Evolutionary conservation across 2,888 invertebrate genomes (phyloP), one percentile per base, ranked within the genome.

Genomic region (Ennomos fuscantarius): DNA sequence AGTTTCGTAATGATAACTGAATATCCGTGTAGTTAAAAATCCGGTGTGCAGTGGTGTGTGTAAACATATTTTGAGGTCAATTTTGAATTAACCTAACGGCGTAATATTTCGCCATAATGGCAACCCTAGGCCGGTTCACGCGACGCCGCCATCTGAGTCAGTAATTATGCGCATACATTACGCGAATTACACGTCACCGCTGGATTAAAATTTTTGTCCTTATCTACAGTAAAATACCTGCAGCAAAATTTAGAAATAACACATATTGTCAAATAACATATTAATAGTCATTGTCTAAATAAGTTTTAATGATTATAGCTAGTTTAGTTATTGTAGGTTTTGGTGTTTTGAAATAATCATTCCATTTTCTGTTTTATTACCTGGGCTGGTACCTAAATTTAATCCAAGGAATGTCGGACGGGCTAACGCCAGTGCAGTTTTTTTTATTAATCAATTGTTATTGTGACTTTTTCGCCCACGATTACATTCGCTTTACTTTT

Each of bases 91-190:
- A 37, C 34, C 24, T 37, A 60, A 48, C 45, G 51, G 44, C 45
- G 51, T 41, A 48, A 60, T 60, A 62, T 53, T 51, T 54, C 48
- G 11, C 41, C 43, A 43, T 49, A 60, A 52, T 58, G 63, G 49
- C 65, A 62, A 55, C 67, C 63, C 63, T 67, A 58, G 45, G 50
- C 45, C 54, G 60, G 59, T 58, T 56, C 60, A 56, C 54, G 62
- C 67, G 61, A 59, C 65, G 65, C 61, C 65, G 65, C 61, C 55
- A 63, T 63, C 65, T 62, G 63, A 64, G 52, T 64, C 64, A 64
- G 61, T 74, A 76, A 80, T 75, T 79, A 82, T 82, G 79, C 78
- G 77, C 81, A 83, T 82, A 77, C 44, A 76, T 79, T 74, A 74
- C 62, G 53, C 62, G 57, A 60, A 61, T 64, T 67, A 70, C 73